Percentiles rank a stretch among this genome's conserved stretches.
Conservation (phyloP, 2,797 vertebrate genomes). For the Ambastaia sidthimunki region DNA sequence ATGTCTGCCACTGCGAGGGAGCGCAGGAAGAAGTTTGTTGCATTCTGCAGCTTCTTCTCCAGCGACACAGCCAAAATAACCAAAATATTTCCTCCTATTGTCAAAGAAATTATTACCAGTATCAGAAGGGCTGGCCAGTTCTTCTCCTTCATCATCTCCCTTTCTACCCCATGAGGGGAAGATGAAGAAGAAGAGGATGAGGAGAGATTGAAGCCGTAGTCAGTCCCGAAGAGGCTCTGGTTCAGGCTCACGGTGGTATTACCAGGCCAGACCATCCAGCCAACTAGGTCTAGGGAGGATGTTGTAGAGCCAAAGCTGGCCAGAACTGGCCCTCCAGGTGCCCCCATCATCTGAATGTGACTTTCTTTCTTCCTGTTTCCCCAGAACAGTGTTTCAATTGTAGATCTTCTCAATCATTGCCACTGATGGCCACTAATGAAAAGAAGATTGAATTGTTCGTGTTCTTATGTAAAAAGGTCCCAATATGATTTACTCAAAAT, state of each 20-base stretch:
- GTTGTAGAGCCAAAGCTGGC: constrained; percentile 55
- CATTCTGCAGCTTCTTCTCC: constrained; percentile 89
- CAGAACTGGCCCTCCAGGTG: constrained; percentile 50
- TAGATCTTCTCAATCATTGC: constrained; percentile 32
- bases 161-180: constrained; percentile 22
- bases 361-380: constrained; percentile 1
- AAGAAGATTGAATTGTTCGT: not conserved
- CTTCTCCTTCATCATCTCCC: constrained; percentile 71
- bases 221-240: constrained; percentile 46
- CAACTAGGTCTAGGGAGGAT: constrained; percentile 50
- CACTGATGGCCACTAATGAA: constrained; percentile 5
- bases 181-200: constrained; percentile 16
- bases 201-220: constrained; percentile 42
- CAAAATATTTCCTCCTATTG: constrained; percentile 85
- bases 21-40: constrained; percentile 88
- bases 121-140: constrained; percentile 87
- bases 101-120: constrained; percentile 82
- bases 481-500: not conserved
- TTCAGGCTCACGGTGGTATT: constrained; percentile 59
- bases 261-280: constrained; percentile 58
- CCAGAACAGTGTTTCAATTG: constrained; percentile 7
- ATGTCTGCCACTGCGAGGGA: constrained; percentile 88
- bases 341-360: constrained; percentile 49
- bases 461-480: not conserved
- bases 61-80: constrained; percentile 87